Evolutionary conservation across 2,797 vertebrate genomes (phyloP), one percentile per base, ranked within the genome.

Genomic region (Lacerta bilineata): DNA sequence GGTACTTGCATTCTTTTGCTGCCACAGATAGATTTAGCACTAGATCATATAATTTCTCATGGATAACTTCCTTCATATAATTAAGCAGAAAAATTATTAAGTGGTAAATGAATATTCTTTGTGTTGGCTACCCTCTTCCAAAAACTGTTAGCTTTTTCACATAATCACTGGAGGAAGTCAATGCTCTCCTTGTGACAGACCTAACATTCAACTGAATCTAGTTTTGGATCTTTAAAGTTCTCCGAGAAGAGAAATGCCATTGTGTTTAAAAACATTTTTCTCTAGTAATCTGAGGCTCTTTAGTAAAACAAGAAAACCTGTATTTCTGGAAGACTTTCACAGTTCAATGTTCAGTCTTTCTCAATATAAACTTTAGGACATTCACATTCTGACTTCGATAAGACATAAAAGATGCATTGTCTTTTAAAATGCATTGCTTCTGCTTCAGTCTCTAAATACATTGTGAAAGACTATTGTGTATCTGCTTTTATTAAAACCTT

Each of bases 401-500:
- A 83, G 80, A 69, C 8, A 18, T 46, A 82, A 68, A 36, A 82
- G 80, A 83, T 83, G 41, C 71, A 43, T 25, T 76, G n/a, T 46
- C 29, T 75, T 83, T 87, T 83, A 76, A 87, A 71, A 76, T 76
- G 71, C 8, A 66, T 83, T 66, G 33, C 9, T 41, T 27, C 80
- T 50, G 27, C 33, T 46, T 18, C 25, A 41, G 29, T 23, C 66
- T 76, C 69, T 82, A 76, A 87, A 82, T 87, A 50, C 36, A 43
- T 6, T 36, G 71, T 13, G 15, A 69, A 86, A 86, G n/a, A 71
- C 79, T 68, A 27, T 17, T 69, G 43, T 69, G 64, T 39, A 41
- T 86, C 64, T 83, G 27, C 69, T 83, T 83, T 83, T 27, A 83
- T 85, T 46, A 68, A 86, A 86, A 55, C 50, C 39, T 86, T 78